phyloP scores from a whole-genome alignment of 2,113 vertebrate species.

The Addax nasomaculatus region DNA sequence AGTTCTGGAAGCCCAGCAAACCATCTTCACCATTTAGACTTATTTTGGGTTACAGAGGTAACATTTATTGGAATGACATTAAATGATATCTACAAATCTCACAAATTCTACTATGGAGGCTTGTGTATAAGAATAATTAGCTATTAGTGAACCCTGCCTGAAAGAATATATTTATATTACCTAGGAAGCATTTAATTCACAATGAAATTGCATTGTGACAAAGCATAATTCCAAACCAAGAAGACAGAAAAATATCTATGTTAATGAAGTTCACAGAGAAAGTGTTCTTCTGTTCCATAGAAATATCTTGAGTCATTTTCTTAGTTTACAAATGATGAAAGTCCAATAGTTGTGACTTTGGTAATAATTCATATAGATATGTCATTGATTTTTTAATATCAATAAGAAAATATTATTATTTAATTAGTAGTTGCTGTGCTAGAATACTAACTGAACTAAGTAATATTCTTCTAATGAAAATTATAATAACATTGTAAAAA shows the following conservation, averaged over 20 bases:
- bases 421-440: background rate
- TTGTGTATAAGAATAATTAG: slow-evolving; percentile 17
- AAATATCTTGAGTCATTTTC: background rate
- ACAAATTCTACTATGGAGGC: background rate
- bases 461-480: background rate
- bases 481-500: background rate
- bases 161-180: slow-evolving; percentile 19
- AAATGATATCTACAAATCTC: background rate
- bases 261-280: slow-evolving; percentile 5
- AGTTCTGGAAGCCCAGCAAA: background rate
- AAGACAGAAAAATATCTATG: slow-evolving; percentile 15
- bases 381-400: background rate
- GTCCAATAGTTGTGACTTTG: background rate
- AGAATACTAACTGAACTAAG: background rate
- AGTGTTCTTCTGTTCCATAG: background rate
- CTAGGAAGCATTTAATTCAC: background rate
- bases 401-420: background rate
- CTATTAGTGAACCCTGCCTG: background rate
- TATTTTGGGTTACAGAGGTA: background rate
- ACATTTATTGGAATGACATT: background rate
- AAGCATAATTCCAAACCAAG: slow-evolving; percentile 20
- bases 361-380: background rate
- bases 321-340: slow-evolving; percentile 22
- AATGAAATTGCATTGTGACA: slow-evolving; percentile 23
- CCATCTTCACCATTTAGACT: background rate